Base-by-base conservation (phyloP, 2,888 invertebrate species). In the Oscheius sp. region DNA sequence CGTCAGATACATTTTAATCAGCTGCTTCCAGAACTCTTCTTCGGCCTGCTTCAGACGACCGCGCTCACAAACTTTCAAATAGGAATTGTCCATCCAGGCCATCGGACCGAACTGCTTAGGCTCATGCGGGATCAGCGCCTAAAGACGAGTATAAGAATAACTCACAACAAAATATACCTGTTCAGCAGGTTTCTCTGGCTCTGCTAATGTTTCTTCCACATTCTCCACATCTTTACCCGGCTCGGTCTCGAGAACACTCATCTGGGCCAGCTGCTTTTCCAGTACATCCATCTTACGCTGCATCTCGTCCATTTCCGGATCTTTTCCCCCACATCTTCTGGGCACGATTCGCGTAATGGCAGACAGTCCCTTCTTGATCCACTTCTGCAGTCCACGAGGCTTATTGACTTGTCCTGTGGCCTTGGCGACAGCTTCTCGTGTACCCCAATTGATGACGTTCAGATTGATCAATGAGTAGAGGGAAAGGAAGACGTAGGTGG, bases 371-470 rank as follows among this genome's bases (percentile, higher is more conserved):
- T 68, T 53, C 53, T 68, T 68, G 7, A 68, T 13, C 68, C 68
- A 68, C 42, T 68, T 68, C 37, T 77, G 68, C 73, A 78, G 57
- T 70, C 76, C 63, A 70, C 79, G 37, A 70, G 74, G 47, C 35
- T 73, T 47, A 35, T 47, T 57, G 11, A 76, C 78, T 63, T 84
- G 78, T 11, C 88, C 88, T 37, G 86, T 87, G 7, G 88, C 88
- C 86, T 90, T 91, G 73, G 89, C 89, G 7, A 89, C 89, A 10
- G 91, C 93, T 89, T 96, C 96, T 76, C 96, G 91, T 0, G 96
- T 96, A 4, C 96, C 96, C 96, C 96, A 96, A 1, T 94, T 93
- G 2, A 96, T 94, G 87, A 95, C 94, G 89, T 96, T 95, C 91
- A 96, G 92, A 89, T 96, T 96, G 89, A 95, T 95, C 37, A 96